phyloP scores from a whole-genome alignment of 2,888 invertebrate species.

The Perizoma flavofasciatum region DNA sequence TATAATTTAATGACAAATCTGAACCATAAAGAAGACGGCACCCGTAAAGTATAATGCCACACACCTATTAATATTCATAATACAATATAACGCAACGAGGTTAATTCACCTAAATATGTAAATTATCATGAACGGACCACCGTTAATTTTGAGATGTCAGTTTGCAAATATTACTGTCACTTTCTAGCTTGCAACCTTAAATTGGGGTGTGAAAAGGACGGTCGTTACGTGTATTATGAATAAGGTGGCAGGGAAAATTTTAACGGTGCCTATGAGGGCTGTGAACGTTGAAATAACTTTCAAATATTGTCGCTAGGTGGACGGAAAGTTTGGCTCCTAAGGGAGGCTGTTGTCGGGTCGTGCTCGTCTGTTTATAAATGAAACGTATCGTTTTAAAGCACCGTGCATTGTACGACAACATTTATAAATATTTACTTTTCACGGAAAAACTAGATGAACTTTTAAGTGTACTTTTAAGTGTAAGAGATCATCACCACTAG shows the following conservation, averaged over 20 bases:
- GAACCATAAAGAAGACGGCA: slow-evolving; percentile 63
- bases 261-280: slow-evolving; percentile 84
- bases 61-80: slow-evolving; percentile 82
- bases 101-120: slow-evolving; percentile 85
- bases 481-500: too few relatives aligned
- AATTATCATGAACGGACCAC: slow-evolving; percentile 85
- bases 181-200: slow-evolving; percentile 41
- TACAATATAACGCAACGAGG: slow-evolving; percentile 82
- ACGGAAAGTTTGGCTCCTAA: slow-evolving; percentile 79
- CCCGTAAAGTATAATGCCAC: slow-evolving; percentile 68
- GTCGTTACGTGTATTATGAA: slow-evolving; percentile 74
- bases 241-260: slow-evolving; percentile 82
- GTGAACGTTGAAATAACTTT: slow-evolving; percentile 84
- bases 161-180: slow-evolving; percentile 72
- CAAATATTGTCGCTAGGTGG: slow-evolving; percentile 84
- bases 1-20: slow-evolving; percentile 57
- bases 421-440: slow-evolving; percentile 25
- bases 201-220: slow-evolving; percentile 52
- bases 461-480: too few relatives aligned
- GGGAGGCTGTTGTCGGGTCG: slow-evolving; percentile 77
- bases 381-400: slow-evolving; percentile 77
- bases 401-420: slow-evolving; percentile 55
- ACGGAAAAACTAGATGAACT: too few relatives aligned
- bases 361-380: slow-evolving; percentile 78
- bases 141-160: slow-evolving; percentile 81